phyloP scores from a whole-genome alignment of 2,888 invertebrate species.

The Hemithea aestivaria region DNA sequence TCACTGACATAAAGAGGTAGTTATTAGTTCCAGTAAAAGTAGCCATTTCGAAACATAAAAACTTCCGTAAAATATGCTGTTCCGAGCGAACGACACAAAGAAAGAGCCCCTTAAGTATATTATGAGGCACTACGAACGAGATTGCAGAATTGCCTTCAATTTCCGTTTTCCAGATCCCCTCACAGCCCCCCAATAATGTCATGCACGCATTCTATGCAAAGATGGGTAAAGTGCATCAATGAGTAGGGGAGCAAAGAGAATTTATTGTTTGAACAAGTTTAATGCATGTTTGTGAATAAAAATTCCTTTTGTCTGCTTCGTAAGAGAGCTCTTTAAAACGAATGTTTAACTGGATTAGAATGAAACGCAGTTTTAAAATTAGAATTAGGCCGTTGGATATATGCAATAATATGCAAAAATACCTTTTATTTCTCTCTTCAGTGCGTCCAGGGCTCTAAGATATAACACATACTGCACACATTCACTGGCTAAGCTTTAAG shows the following conservation, averaged over 20 bases:
- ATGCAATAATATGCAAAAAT: too few relatives aligned
- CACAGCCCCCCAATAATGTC: slow-evolving; percentile 35
- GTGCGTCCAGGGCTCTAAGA: too few relatives aligned
- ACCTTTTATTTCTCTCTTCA: too few relatives aligned
- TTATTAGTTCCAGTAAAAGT: not conserved
- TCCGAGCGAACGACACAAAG: slow-evolving; percentile 29
- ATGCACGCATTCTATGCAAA: slow-evolving; percentile 31
- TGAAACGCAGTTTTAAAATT: too few relatives aligned
- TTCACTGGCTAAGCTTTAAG: too few relatives aligned
- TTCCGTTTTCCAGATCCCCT: slow-evolving; percentile 42
- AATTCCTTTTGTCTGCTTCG: slow-evolving; percentile 12
- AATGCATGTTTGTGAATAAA: slow-evolving; percentile 22
- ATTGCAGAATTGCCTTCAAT: slow-evolving; percentile 54
- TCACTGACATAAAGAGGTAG: too few relatives aligned
- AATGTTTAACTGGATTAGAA: too few relatives aligned
- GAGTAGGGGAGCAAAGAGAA: slow-evolving; percentile 24
- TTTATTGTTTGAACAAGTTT: slow-evolving; percentile 22
- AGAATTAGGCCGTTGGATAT: too few relatives aligned
- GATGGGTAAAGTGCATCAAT: slow-evolving; percentile 34
- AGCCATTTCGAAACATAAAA: slow-evolving; percentile 9
- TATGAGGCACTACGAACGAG: slow-evolving; percentile 39
- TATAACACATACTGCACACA: too few relatives aligned
- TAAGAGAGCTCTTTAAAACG: too few relatives aligned
- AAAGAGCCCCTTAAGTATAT: slow-evolving; percentile 43
- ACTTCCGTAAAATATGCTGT: slow-evolving; percentile 23